Evolutionary conservation across 2,888 invertebrate genomes (phyloP).

Genomic region (Orthosia incerta): DNA sequence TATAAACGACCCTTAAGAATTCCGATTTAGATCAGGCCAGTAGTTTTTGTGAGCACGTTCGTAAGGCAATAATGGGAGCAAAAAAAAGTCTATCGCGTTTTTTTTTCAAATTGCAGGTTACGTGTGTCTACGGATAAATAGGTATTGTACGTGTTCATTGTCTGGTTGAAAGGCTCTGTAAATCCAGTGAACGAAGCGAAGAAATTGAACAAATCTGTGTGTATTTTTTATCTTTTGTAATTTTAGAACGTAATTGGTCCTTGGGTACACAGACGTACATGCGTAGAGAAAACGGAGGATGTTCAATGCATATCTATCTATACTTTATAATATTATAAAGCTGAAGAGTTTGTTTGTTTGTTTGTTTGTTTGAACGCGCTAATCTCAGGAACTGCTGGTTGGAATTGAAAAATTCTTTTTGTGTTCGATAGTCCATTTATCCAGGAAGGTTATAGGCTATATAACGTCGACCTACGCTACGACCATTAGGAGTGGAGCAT

Average conservation of each 20-base stretch:
- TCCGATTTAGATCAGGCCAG: constrained; percentile 83
- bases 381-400: no score
- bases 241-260: constrained; percentile 60
- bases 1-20: constrained; percentile 79
- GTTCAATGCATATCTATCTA: neutral
- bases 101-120: constrained; percentile 82
- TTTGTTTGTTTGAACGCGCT: no score
- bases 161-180: constrained; percentile 71
- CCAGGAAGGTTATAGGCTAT: no score
- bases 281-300: constrained; percentile 14
- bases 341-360: no score
- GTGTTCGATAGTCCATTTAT: no score
- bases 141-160: constrained; percentile 75
- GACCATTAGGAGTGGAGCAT: no score
- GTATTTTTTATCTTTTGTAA: constrained; percentile 65
- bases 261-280: constrained; percentile 10
- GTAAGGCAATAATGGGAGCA: constrained; percentile 67
- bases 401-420: no score
- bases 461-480: no score
- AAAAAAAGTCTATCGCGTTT: constrained; percentile 76
- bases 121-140: constrained; percentile 79
- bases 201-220: constrained; percentile 68
- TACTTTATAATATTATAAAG: no score
- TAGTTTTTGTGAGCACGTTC: constrained; percentile 84
- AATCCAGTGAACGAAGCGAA: constrained; percentile 53